Percentiles rank a stretch among this genome's conserved stretches.
phyloP scores from a whole-genome alignment of 2,113 vertebrate genomes.

The Coturnix japonica region DNA sequence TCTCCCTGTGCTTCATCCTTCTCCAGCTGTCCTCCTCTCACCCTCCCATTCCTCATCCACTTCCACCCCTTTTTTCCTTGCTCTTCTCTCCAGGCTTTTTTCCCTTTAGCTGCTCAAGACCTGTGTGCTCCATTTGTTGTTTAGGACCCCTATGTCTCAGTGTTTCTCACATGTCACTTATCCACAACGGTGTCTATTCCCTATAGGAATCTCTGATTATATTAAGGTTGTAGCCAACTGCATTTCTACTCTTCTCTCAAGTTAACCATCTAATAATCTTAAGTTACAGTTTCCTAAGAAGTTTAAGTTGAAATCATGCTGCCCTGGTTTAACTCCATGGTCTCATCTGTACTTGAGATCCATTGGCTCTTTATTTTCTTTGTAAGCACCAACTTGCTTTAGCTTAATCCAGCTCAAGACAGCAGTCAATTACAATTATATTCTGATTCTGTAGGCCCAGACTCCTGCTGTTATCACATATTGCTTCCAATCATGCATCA shows the following conservation, averaged over 20 bases:
- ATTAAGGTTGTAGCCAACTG: neutral
- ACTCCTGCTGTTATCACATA: neutral
- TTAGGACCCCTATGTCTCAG: neutral
- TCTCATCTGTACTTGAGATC: neutral
- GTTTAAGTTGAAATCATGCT: neutral
- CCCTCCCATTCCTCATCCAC: neutral
- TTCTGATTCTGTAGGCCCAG: neutral
- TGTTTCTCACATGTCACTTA: neutral
- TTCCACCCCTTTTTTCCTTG: neutral
- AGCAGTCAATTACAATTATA: neutral
- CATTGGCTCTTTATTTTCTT: neutral
- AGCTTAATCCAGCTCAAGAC: neutral
- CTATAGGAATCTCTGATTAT: neutral
- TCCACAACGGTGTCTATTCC: neutral
- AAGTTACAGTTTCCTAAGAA: neutral
- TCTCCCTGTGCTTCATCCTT: neutral
- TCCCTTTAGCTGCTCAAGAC: neutral
- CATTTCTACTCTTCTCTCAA: neutral
- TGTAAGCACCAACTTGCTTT: neutral
- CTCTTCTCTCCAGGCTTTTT: neutral
- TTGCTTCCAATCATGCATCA: neutral
- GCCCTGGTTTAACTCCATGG: neutral
- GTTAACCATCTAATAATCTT: neutral
- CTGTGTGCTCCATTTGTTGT: neutral
- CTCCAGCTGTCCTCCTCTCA: neutral